Base-by-base conservation (phyloP, 2,113 vertebrate genomes). In the Engraulis encrasicolus region DNA sequence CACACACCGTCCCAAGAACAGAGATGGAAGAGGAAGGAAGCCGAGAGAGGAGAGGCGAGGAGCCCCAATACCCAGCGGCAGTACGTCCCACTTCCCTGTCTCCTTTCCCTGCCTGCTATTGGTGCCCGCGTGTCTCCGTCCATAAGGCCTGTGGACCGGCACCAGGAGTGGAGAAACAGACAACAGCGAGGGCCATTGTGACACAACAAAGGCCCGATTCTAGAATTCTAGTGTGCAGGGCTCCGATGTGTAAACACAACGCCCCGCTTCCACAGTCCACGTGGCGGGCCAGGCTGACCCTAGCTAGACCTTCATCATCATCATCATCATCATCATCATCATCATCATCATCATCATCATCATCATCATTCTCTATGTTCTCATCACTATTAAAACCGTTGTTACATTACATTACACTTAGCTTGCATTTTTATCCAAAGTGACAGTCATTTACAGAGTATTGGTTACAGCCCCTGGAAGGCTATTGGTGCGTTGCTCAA, bases 101-200 rank as follows among this genome's bases (percentile, higher is more conserved):
- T 0, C 27, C 31, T 74, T 4, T 74, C 11, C 31, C 27, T 74
- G 17, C 40, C 4, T 5, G 40, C 40, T 74, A 36, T 31, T 74
- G 66, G 31, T 34, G 5, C n/a, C n/a, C n/a, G n/a, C n/a, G n/a
- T n/a, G n/a, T n/a, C n/a, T n/a, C n/a, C n/a, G n/a, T n/a, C n/a
- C n/a, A n/a, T n/a, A n/a, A n/a, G n/a, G n/a, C n/a, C n/a, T n/a
- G n/a, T n/a, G n/a, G n/a, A n/a, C n/a, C n/a, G n/a, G n/a, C n/a
- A n/a, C n/a, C n/a, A n/a, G n/a, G 27, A 74, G 66, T 14, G 66
- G 66, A 74, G 27, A 31, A 74, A 74, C 66, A 74, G 66, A 74
- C 66, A 2, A 74, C 27, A 74, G 17, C 12, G 23, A 15, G 4
- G 66, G 66, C 12, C 66, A 74, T 74, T 74, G 66, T 15, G 66